These are phyloP conservation scores for Antennarius maculatus DNA, from an alignment of 2,797 vertebrate species.

Conservation along the genomic window DNA sequence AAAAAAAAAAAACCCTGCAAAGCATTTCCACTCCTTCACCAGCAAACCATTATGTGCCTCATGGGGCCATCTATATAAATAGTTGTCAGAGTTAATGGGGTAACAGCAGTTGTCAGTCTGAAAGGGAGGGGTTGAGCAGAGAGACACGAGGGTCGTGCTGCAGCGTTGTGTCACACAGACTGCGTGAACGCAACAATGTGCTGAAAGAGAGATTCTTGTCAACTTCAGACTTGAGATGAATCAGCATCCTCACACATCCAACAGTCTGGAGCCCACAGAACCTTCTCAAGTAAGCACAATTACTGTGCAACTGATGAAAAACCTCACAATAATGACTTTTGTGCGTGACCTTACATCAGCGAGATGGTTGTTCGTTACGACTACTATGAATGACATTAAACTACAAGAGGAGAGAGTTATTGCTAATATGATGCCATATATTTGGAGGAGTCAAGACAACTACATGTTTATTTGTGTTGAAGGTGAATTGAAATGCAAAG, in stretches of 20 bases:
- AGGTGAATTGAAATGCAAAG: conserved; percentile 3
- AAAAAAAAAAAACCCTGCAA: neutral
- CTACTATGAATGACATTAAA: neutral
- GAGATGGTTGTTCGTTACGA: conserved; percentile 14
- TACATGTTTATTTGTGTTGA: conserved; percentile 5
- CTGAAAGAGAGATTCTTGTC: neutral
- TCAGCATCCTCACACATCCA: conserved; percentile 1
- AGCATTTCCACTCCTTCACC: conserved; percentile 5
- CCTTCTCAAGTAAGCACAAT: neutral
- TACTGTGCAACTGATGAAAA: neutral
- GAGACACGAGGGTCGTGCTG: conserved; percentile 11
- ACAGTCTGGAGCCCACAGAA: neutral
- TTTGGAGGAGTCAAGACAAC: neutral
- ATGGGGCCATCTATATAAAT: conserved; percentile 34
- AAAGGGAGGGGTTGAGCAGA: conserved; percentile 21
- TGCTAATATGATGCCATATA: too few species aligned
- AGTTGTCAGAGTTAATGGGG: conserved; percentile 43
- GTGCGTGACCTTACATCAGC: conserved; percentile 28
- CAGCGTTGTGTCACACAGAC: conserved; percentile 5
- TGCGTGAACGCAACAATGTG: conserved; percentile 2
- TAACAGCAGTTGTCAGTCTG: conserved; percentile 42
- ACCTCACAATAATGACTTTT: conserved; percentile 6
- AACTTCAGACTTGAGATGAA: conserved; percentile 17
- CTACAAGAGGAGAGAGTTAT: conserved; percentile 12
- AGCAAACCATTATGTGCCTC: conserved; percentile 16